Base-by-base conservation (phyloP, 2,113 vertebrate species). In the Petroica traversi region DNA sequence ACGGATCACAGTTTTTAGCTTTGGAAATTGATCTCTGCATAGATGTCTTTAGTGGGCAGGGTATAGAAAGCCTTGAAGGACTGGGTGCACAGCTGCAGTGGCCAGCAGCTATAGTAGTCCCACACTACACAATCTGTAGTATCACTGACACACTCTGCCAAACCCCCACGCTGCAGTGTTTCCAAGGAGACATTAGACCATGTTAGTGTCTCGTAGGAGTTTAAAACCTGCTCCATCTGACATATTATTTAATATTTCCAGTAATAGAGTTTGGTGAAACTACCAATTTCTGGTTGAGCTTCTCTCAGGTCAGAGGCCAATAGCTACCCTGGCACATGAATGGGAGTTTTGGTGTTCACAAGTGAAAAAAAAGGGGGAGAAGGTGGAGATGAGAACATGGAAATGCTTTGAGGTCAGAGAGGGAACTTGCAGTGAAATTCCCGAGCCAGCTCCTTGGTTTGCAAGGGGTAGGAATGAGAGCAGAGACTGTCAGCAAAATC, bases 161-260 rank as follows among this genome's bases (percentile, higher is more conserved):
- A 85, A 46, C 69, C 69, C 43, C 89, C 64, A 69, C 0, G 3
- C 84, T 93, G 80, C 62, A 57, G 55, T 55, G 88, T 97, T 98
- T 97, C 97, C 97, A 95, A 92, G 96, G 97, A 97, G 97, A 97
- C 93, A 38, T 20, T 57, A 89, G 64, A 92, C 78, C 95, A 95
- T 22, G 33, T 68, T 49, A 68, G 33, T 5, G 58, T 64, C 46
- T 59, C 1, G 41, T 87, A 63, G 64, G 85, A 97, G 82, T 91
- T 22, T 31, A 68, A 96, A 92, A 90, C 49, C 89, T 84, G 52
- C 74, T 95, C 59, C 78, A 92, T 88, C 85, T 96, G 93, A 95
- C 88, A 63, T 18, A 52, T 52, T 86, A 84, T 93, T 95, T 83
- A 66, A 57, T 58, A 34, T 74, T 89, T 83, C 88, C 67, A 91